Base-by-base conservation (phyloP, 2,797 vertebrate species). In the Novumbra hubbsi region DNA sequence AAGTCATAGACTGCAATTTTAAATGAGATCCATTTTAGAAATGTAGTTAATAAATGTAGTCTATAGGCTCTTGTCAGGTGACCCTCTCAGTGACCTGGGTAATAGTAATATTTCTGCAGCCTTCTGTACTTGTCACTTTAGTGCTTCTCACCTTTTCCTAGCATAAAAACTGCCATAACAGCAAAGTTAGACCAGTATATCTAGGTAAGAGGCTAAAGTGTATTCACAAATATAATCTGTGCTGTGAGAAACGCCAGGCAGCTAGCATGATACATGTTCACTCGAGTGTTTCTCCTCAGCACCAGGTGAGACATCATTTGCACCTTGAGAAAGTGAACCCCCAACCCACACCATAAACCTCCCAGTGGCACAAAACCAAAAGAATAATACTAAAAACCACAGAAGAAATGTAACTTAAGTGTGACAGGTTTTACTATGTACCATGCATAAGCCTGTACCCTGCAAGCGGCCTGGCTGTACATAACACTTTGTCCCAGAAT, bases 181-280 rank as follows among this genome's bases (percentile, higher is more conserved):
- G 84, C 80, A 78, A 81, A 89, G 41, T 19, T 57, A 48, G 70
- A 75, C 49, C 79, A 79, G 81, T 66, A 82, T 81, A 41, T 48
- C 82, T 28, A 71, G 71, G 57, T 85, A 75, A 80, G 80, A 88
- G 32, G 71, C n/a, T 69, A 76, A 83, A 77, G 71, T 82, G 73
- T 86, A 89, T 88, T 82, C 88, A 89, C 83, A 89, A 80, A 78
- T 74, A 16, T 9, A 62, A 73, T 71, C 75, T 60, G 64, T 74
- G 11, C 73, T 78, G 79, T 52, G 21, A 71, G 77, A 65, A 76
- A 83, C 76, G 84, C 84, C 78, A 84, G 79, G 76, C 78, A 81
- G 85, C 79, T 81, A 24, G 55, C 24, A 72, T 52, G 41, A 84
- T 68, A 76, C 66, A 75, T 66, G 73, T 69, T 78, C 55, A 76